Evolutionary conservation across 1,140 invertebrate genomes (phyloP), one percentile per base, ranked within the genome.

Genomic region (Zelostemma sp.): DNA sequence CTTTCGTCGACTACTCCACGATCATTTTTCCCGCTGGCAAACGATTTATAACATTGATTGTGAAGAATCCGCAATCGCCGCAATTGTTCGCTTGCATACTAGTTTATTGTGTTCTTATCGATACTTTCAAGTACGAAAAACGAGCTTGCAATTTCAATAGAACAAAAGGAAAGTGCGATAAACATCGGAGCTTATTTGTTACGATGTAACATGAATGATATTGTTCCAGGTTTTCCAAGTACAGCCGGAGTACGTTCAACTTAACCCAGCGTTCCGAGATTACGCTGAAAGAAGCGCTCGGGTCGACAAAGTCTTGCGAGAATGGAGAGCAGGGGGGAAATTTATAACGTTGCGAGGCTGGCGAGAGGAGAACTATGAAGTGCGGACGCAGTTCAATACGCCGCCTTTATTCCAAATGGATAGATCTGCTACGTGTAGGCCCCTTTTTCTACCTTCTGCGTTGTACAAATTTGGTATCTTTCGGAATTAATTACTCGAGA

Each of bases 291-390:
- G 95, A 76, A 93, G 92, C 59, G 87, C 87, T 47, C 88, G 90
- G 75, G 87, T 97, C n/a, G 93, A 94, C 59, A 87, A 90, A 78
- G 91, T 97, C 33, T 86, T 97, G 51, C 87, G 88, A 75, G 88
- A 92, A 82, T 87, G 95, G 76, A 86, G 91, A 54, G 80, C 83
- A 1, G 66, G 78, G 51, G 84, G 75, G 18, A 89, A 92, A 75
- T 91, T 93, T 73, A 78, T 89, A 12, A 90, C 92, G 3, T 82
- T 97, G 1, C 90, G 91, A 78, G 95, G 95, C 3, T 97, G 95
- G 96, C 88, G 95, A 80, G 91, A 97, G 86, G 96, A 97, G 90
- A 95, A 91, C 84, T 95, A 94, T 82, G 93, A 95, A 84, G 93
- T 97, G 11, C 90, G 92, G 72, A 86, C 89, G 48, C 88, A 90